phyloP scores from a whole-genome alignment of 2,113 vertebrate species.

The Lophochroa leadbeateri region DNA sequence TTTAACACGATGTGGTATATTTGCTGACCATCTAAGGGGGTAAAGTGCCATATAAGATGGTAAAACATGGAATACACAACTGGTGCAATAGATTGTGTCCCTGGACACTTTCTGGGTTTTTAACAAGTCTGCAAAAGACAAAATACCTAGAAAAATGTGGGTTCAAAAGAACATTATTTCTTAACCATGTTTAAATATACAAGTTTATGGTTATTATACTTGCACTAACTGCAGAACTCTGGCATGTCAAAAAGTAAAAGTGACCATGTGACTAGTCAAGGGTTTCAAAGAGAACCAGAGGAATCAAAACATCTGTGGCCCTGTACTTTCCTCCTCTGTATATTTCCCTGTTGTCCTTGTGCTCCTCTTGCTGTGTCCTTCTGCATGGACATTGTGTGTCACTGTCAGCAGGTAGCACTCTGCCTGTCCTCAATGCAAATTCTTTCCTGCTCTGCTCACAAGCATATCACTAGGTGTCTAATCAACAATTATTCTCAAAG shows the following conservation, averaged over 20 bases:
- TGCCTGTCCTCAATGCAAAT: fast-evolving
- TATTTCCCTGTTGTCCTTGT: fast-evolving
- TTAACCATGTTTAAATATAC: fast-evolving
- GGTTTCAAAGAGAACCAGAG: not conserved
- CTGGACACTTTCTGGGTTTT: not conserved
- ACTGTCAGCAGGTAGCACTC: no score
- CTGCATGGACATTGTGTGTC: fast-evolving
- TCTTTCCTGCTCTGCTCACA: not conserved
- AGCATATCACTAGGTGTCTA: not conserved
- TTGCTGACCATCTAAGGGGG: not conserved
- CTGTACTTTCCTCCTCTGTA: fast-evolving
- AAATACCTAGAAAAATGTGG: not conserved
- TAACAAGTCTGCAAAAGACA: not conserved
- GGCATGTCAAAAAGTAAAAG: not conserved
- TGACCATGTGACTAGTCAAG: not conserved
- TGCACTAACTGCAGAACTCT: not conserved
- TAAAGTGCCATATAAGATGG: not conserved
- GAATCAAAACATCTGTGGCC: not conserved
- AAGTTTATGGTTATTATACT: fast-evolving
- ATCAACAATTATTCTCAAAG: not conserved
- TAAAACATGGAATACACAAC: not conserved
- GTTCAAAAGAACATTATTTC: not conserved
- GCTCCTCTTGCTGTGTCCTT: fast-evolving
- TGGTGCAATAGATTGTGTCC: not conserved
- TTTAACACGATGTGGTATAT: not conserved